phyloP scores from a whole-genome alignment of 2,888 invertebrate species.

The Pyralis farinalis region DNA sequence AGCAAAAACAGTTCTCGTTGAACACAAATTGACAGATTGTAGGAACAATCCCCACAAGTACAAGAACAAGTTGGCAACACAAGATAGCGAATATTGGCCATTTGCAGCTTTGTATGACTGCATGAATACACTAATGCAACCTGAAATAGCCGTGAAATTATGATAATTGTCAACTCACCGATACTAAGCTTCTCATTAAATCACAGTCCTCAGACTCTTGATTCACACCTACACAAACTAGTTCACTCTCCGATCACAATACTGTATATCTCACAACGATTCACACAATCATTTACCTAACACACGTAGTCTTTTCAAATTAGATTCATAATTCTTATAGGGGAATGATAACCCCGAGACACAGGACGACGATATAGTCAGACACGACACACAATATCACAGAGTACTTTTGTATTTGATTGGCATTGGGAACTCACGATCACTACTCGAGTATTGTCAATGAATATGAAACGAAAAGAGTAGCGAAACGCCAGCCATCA shows the following conservation, averaged over 20 bases:
- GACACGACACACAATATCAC: too few relatives aligned
- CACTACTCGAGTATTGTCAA: too few relatives aligned
- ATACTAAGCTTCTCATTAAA: conserved; percentile 51
- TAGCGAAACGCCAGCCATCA: too few relatives aligned
- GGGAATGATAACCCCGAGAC: too few relatives aligned
- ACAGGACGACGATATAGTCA: too few relatives aligned
- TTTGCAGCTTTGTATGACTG: too few relatives aligned
- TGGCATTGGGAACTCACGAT: too few relatives aligned
- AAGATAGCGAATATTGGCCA: too few relatives aligned
- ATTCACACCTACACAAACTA: conserved; percentile 45
- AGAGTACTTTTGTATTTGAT: too few relatives aligned
- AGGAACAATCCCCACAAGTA: conserved; percentile 8
- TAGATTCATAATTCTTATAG: too few relatives aligned
- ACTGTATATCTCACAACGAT: conserved; percentile 33
- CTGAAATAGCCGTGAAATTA: too few relatives aligned
- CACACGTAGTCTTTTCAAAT: conserved; percentile 25
- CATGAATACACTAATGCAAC: not conserved
- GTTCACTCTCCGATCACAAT: conserved; percentile 35
- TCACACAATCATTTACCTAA: conserved; percentile 27
- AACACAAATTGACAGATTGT: conserved; percentile 21
- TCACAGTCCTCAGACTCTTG: conserved; percentile 31
- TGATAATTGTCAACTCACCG: conserved; percentile 56
- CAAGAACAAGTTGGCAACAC: conserved; percentile 20
- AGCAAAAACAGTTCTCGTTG: not conserved
- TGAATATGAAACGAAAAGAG: too few relatives aligned